Percentiles rank a stretch among this genome's conserved stretches.
These are phyloP conservation scores for Halichondria panicea DNA, from an alignment of 37 sponge, comb jelly and placozoan genomes.

Conservation along the genomic window DNA sequence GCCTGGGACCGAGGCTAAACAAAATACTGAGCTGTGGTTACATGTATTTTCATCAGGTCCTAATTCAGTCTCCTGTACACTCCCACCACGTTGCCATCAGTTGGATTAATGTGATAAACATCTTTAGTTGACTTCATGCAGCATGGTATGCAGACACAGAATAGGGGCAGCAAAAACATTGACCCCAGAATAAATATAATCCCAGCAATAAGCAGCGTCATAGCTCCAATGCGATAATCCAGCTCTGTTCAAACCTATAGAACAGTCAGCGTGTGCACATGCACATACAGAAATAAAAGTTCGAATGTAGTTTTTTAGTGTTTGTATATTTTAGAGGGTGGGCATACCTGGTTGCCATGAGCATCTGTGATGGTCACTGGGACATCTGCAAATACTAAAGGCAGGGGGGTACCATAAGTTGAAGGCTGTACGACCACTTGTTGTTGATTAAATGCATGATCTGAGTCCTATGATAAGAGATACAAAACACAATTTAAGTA, in stretches of 20 bases:
- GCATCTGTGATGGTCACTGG: constrained; percentile 11
- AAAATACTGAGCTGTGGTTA: too few species aligned
- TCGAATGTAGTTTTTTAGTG: background rate
- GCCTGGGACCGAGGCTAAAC: too few species aligned
- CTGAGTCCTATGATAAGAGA: too few species aligned
- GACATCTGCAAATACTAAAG: background rate
- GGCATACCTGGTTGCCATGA: background rate
- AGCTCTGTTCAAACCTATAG: background rate
- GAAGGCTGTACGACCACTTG: too few species aligned
- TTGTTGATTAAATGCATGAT: too few species aligned
- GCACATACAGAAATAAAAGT: background rate
- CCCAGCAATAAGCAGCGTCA: constrained; percentile 16
- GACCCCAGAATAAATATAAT: constrained; percentile 2
- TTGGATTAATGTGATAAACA: constrained; percentile 26
- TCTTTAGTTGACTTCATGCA: constrained; percentile 29
- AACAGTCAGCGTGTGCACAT: too few species aligned
- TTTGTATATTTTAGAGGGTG: background rate
- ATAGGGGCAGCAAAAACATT: constrained; percentile 2
- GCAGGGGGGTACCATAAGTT: too few species aligned
- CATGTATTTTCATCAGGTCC: too few species aligned
- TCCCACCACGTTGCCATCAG: constrained; percentile 34
- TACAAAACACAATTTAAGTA: too few species aligned
- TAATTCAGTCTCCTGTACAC: constrained; percentile 28
- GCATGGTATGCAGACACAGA: constrained; percentile 24
- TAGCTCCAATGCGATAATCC: background rate